Percentiles rank a stretch among this genome's conserved stretches.
These are phyloP conservation scores for Formicarius rufipectus DNA, from an alignment of 2,113 vertebrate genomes.

Conservation along the genomic window DNA sequence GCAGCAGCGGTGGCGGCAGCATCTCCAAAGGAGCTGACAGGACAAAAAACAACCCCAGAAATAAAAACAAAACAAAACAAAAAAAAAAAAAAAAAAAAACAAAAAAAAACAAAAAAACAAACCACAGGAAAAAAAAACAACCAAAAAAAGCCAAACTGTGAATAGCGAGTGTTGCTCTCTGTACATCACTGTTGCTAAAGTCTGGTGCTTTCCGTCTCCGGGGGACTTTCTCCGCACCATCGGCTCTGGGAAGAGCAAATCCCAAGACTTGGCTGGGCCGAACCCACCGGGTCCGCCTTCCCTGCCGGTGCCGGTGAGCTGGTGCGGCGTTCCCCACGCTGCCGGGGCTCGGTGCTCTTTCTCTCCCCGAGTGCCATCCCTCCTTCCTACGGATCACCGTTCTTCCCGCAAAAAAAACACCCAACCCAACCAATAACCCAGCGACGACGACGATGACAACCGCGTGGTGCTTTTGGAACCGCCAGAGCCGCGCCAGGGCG, in stretches of 20 bases:
- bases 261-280: constrained; percentile 33
- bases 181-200: constrained; percentile 57
- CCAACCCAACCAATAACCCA: neutral
- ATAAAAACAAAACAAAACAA: neutral
- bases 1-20: neutral
- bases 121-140: constrained; percentile 54
- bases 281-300: neutral
- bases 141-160: constrained; percentile 72
- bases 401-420: constrained; percentile 11
- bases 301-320: neutral
- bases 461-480: constrained; percentile 43
- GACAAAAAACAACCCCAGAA: constrained; percentile 21
- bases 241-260: constrained; percentile 58
- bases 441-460: neutral
- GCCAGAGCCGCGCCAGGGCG: neutral
- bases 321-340: fast-evolving
- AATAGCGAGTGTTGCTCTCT: constrained; percentile 62
- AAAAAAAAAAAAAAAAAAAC: constrained; percentile 23
- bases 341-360: constrained; percentile 22
- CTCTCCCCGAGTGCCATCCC: constrained; percentile 46
- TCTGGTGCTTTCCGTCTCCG: constrained; percentile 73
- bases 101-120: neutral
- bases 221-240: constrained; percentile 34
- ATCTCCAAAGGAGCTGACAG: constrained; percentile 47
- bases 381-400: constrained; percentile 27